Base-by-base conservation (phyloP, 2,113 vertebrate genomes). In the Elaphurus davidianus region DNA sequence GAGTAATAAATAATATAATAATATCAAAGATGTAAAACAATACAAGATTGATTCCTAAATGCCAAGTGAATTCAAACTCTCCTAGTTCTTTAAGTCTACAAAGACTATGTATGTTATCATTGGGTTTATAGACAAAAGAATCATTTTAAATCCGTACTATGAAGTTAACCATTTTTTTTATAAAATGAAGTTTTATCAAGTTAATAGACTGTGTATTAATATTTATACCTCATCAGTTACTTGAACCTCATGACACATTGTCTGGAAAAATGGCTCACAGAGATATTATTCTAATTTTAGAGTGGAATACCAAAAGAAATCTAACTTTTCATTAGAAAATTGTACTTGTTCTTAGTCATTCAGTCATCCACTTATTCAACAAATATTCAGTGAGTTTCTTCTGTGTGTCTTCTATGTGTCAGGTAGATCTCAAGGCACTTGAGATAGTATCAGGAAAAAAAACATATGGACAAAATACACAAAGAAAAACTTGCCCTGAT, bases 211-310 rank as follows among this genome's bases (percentile, higher is more conserved):
- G n/a, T 17, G 50, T 96, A 94, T 95, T 90, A 90, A 36, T 91
- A 94, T 84, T 90, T 97, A 87, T 55, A 50, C 11, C 33, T 92
- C 76, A 71, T 96, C 47, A 92, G 9, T 83, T 94, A 6, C 28
- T 96, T 87, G 45, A 96, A 57, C 16, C 28, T 89, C 52, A 36
- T 67, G 60, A 43, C 33, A 86, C 23, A 33, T 47, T 96, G 62
- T 36, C 59, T 59, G 27, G 16, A 40, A 95, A 91, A 89, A 36
- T 89, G 40, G 4, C 13, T 78, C 45, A 87, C 25, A 94, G 23
- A 95, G 47, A 71, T 92, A 92, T 40, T 95, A 45, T 92, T 91
- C 27, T 27, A 93, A 87, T 97, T 92, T 94, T 87, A 94, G n/a
- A 67, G 3, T 82, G 60, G 74, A 95, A 54, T 67, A 54, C 12